Percentiles rank a stretch among this genome's conserved stretches.
Conservation (phyloP, 2,113 vertebrate species). For the Mobula birostris region DNA sequence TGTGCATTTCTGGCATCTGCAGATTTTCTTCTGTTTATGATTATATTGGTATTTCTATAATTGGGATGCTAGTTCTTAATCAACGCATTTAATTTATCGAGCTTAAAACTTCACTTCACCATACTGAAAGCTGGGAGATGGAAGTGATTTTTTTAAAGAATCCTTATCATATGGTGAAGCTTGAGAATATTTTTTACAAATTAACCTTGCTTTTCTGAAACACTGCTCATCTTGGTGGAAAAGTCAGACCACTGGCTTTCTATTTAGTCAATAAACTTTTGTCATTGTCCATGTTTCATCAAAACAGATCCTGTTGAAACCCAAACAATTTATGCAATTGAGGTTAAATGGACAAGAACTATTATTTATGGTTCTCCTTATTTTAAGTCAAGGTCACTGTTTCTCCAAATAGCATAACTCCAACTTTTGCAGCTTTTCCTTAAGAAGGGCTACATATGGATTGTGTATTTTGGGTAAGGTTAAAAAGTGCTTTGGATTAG, state of each 20-base stretch:
- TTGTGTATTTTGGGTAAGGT: not conserved
- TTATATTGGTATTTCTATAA: not conserved
- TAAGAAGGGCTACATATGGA: not conserved
- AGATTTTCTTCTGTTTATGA: no score
- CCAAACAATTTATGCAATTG: not conserved
- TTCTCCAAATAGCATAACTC: not conserved
- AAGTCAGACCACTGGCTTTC: conserved; percentile 57
- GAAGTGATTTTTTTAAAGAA: not conserved
- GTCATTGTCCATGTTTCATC: conserved; percentile 73
- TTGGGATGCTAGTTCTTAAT: not conserved
- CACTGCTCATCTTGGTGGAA: conserved; percentile 45
- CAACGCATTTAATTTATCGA: not conserved
- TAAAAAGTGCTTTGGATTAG: not conserved
- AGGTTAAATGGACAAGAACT: not conserved
- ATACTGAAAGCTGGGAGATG: not conserved
- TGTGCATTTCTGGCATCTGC: no score
- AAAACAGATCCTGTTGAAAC: conserved; percentile 46
- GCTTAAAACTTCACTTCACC: not conserved
- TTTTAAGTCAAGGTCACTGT: conserved; percentile 31
- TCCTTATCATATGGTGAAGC: not conserved
- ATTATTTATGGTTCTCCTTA: not conserved
- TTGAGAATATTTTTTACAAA: conserved; percentile 5
- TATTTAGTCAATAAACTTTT: conserved; percentile 84
- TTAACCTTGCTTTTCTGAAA: conserved; percentile 57
- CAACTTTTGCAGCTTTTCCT: not conserved